These are phyloP conservation scores for Austrofundulus limnaeus DNA, from an alignment of 2,113 vertebrate genomes.

Conservation along the genomic window DNA sequence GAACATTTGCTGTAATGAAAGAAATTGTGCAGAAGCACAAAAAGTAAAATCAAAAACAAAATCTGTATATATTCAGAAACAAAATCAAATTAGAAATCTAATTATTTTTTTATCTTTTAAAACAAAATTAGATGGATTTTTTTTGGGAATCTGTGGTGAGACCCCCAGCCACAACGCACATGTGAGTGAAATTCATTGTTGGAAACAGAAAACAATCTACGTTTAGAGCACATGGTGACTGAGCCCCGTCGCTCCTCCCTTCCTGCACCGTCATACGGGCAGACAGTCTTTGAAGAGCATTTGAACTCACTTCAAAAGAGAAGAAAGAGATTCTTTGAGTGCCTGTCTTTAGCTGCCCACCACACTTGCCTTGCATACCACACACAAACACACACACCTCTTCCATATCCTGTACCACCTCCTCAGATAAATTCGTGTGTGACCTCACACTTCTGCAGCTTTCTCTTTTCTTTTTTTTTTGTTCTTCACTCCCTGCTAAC, in stretches of 20 bases:
- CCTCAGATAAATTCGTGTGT: slow-evolving; percentile 21
- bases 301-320: slow-evolving; percentile 83
- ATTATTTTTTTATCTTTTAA: background rate
- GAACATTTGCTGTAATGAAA: no score
- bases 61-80: no score
- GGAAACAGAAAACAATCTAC: slow-evolving; percentile 30
- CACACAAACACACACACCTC: background rate
- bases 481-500: slow-evolving; percentile 42
- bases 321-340: slow-evolving; percentile 80
- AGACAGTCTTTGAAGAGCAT: slow-evolving; percentile 79
- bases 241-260: slow-evolving; percentile 20
- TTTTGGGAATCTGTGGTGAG: background rate
- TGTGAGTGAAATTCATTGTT: slow-evolving; percentile 27
- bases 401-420: slow-evolving; percentile 31
- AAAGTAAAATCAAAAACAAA: background rate
- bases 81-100: background rate
- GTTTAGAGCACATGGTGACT: slow-evolving; percentile 57
- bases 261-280: slow-evolving; percentile 55
- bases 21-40: no score
- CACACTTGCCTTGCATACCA: slow-evolving; percentile 40
- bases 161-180: background rate
- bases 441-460: slow-evolving; percentile 18
- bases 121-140: background rate
- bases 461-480: background rate
- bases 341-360: slow-evolving; percentile 73